A percentile compares a stretch with the other conserved stretches of the same genome.
Evolutionary conservation across 2,888 invertebrate species (phyloP).

Genomic region (Callinectes sapidus): DNA sequence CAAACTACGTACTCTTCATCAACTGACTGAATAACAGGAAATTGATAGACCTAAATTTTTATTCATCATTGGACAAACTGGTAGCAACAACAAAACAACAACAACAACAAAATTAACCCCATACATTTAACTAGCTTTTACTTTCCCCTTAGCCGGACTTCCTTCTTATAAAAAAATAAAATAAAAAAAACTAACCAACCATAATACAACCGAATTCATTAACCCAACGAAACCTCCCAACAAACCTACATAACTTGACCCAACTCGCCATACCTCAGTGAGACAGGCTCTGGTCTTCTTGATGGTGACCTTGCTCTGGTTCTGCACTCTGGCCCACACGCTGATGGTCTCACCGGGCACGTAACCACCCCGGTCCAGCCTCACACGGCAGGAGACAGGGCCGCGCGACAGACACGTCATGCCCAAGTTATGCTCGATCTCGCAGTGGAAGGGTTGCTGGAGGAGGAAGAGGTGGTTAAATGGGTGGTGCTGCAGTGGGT

Average conservation of each 20-base stretch:
- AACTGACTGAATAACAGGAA: neutral
- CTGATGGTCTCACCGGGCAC: conserved; percentile 95
- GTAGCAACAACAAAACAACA: too few relatives aligned
- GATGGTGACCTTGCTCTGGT: conserved; percentile 89
- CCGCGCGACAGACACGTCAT: conserved; percentile 92
- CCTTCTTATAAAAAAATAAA: too few relatives aligned
- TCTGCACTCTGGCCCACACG: conserved; percentile 89
- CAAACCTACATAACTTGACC: neutral
- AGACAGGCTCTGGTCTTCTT: conserved; percentile 90
- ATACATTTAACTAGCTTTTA: too few relatives aligned
- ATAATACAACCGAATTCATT: neutral
- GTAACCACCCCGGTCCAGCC: conserved; percentile 93
- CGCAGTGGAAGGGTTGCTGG: conserved; percentile 92
- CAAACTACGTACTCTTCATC: neutral
- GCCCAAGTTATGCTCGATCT: conserved; percentile 92
- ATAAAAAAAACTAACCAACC: too few relatives aligned
- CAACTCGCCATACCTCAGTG: conserved; percentile 80
- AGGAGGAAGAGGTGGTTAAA: neutral
- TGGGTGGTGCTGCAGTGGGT: neutral
- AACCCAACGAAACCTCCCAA: neutral
- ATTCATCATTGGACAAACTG: too few relatives aligned
- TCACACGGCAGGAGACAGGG: conserved; percentile 88
- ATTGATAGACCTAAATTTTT: too few relatives aligned
- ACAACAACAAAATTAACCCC: too few relatives aligned
- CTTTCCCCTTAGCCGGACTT: too few relatives aligned